phyloP scores from a whole-genome alignment of 2,113 vertebrate genomes.

The Coryphaenoides rupestris region DNA sequence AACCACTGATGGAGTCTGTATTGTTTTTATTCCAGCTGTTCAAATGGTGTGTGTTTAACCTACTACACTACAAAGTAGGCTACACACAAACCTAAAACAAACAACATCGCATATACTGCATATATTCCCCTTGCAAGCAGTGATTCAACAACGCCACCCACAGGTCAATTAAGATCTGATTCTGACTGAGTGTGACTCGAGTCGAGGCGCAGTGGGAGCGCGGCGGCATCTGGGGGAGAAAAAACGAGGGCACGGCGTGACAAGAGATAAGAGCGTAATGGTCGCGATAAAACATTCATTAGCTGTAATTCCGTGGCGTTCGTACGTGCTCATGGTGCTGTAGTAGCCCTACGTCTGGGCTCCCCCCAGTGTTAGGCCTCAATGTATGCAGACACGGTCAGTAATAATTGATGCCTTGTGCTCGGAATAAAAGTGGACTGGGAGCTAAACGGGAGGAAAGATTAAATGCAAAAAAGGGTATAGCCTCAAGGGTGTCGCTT shows the following conservation, averaged over 20 bases:
- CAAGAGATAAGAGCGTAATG: conserved; percentile 14
- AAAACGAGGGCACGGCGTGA: conserved; percentile 13
- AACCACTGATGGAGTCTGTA: no score
- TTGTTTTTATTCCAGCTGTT: no score
- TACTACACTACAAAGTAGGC: no score
- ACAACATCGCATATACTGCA: no score
- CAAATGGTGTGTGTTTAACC: no score
- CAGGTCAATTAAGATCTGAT: not conserved
- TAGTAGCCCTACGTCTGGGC: not conserved
- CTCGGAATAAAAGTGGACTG: conserved; percentile 16
- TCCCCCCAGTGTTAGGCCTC: conserved; percentile 7
- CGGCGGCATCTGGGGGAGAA: not conserved
- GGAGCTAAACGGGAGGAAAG: no score
- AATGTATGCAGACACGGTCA: conserved; percentile 28
- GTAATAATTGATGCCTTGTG: conserved; percentile 49
- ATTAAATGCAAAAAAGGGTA: no score
- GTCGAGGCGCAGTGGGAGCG: no score
- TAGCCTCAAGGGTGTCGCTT: no score
- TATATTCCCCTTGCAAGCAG: not conserved
- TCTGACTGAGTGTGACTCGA: no score
- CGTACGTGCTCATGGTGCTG: not conserved
- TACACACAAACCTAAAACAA: no score
- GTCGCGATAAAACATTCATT: conserved; percentile 47
- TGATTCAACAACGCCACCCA: conserved; percentile 17
- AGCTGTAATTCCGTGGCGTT: conserved; percentile 37